Percentiles rank a stretch among this genome's conserved stretches.
phyloP scores from a whole-genome alignment of 2,113 vertebrate species.

The Toxotes jaculatrix region DNA sequence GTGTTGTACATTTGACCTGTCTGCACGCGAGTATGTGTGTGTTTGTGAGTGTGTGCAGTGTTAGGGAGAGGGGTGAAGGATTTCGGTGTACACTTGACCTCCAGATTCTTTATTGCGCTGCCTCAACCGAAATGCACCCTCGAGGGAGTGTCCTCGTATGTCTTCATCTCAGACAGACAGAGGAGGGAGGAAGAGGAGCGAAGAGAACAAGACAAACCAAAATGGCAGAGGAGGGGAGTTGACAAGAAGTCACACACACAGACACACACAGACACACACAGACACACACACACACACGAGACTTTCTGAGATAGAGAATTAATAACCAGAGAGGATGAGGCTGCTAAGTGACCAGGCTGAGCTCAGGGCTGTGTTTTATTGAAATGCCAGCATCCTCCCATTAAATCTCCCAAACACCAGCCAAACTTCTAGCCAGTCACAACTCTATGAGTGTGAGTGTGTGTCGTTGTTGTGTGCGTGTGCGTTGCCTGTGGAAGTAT shows the following conservation, averaged over 20 bases:
- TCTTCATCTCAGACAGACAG: conserved; percentile 66
- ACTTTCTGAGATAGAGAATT: conserved; percentile 44
- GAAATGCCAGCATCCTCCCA: conserved; percentile 45
- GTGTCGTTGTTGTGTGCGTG: too few relatives aligned
- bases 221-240: conserved; percentile 10
- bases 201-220: conserved; percentile 19
- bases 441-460: neutral
- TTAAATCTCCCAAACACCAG: conserved; percentile 62
- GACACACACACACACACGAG: conserved; percentile 1
- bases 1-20: conserved; percentile 59
- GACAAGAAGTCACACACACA: conserved; percentile 4
- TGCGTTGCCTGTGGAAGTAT: too few relatives aligned
- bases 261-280: conserved; percentile 13
- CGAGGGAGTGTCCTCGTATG: conserved; percentile 65
- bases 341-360: conserved; percentile 46
- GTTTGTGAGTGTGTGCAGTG: conserved; percentile 16
- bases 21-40: conserved; percentile 25
- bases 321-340: conserved; percentile 58
- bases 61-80: conserved; percentile 33
- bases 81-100: conserved; percentile 66
- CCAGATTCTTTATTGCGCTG: conserved; percentile 60
- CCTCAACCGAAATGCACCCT: conserved; percentile 49
- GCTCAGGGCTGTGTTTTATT: conserved; percentile 65
- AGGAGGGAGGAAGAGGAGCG: conserved; percentile 31
- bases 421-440: conserved; percentile 34